These are phyloP conservation scores for Sapajus apella DNA, from an alignment of 2,113 vertebrate genomes.

Conservation along the genomic window DNA sequence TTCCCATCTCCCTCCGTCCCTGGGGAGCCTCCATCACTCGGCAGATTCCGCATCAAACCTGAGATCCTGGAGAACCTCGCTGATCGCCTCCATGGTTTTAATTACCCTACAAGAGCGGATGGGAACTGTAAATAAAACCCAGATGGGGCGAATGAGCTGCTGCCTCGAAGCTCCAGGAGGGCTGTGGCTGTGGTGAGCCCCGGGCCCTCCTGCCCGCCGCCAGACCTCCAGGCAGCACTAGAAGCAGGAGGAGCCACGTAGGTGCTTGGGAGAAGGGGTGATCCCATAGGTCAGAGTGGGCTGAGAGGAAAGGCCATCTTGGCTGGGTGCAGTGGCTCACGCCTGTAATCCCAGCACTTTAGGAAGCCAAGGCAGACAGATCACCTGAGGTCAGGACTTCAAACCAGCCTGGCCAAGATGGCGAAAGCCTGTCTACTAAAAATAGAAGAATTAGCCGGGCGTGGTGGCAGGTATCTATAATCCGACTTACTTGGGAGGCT, in stretches of 20 bases:
- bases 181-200: conserved; percentile 63
- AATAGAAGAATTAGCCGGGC: too few species aligned
- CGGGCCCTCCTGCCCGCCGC: background rate
- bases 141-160: conserved; percentile 86
- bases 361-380: too few species aligned
- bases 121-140: conserved; percentile 90
- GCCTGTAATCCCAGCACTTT: too few species aligned
- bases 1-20: conserved; percentile 59
- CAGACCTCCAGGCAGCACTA: background rate
- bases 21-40: conserved; percentile 86
- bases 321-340: too few species aligned
- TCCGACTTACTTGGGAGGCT: too few species aligned
- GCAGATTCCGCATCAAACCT: conserved; percentile 96
- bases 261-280: background rate
- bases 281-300: background rate
- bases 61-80: conserved; percentile 97
- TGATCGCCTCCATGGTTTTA: conserved; percentile 95
- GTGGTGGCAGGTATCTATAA: too few species aligned
- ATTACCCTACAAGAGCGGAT: conserved; percentile 93
- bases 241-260: background rate
- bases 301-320: background rate
- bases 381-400: too few species aligned
- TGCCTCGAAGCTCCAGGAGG: conserved; percentile 70
- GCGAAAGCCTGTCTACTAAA: too few species aligned
- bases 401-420: too few species aligned